Percentiles rank a stretch among this genome's conserved stretches.
Conservation (phyloP, 2,888 invertebrate species). For the Mesorhabditis sp. region DNA sequence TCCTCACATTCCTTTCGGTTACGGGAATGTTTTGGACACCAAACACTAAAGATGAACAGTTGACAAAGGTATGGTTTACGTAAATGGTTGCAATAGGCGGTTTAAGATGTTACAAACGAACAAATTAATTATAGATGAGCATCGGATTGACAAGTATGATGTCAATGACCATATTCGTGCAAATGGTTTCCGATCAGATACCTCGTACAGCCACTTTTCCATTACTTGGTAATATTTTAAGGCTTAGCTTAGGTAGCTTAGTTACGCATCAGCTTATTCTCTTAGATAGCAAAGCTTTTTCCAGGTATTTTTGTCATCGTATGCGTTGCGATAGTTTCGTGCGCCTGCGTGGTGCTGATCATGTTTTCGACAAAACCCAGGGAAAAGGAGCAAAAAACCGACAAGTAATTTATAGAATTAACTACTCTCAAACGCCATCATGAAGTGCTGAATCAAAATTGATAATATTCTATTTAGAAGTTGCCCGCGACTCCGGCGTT, state of each 20-base stretch:
- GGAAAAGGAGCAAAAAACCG: background rate
- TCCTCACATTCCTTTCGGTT: background rate
- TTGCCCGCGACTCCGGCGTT: background rate
- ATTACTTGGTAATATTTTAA: background rate
- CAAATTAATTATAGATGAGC: background rate
- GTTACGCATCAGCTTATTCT: background rate
- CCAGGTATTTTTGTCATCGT: conserved; percentile 1
- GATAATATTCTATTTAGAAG: no score
- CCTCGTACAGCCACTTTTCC: background rate
- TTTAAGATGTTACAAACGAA: no score
- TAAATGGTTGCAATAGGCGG: background rate
- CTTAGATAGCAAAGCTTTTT: background rate
- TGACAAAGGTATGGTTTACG: background rate
- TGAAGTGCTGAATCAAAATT: no score
- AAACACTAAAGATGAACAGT: background rate
- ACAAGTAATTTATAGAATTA: background rate
- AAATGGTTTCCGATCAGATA: background rate
- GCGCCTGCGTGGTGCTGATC: background rate
- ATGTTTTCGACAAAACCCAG: background rate
- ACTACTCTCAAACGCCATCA: no score
- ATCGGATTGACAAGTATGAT: conserved; percentile 2
- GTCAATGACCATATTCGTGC: conserved; percentile 1
- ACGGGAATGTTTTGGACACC: background rate
- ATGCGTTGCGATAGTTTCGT: conserved; percentile 2
- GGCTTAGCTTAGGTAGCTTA: no score